These are phyloP conservation scores for Bovichtus variegatus DNA, from an alignment of 2,797 vertebrate species.

Conservation along the genomic window DNA sequence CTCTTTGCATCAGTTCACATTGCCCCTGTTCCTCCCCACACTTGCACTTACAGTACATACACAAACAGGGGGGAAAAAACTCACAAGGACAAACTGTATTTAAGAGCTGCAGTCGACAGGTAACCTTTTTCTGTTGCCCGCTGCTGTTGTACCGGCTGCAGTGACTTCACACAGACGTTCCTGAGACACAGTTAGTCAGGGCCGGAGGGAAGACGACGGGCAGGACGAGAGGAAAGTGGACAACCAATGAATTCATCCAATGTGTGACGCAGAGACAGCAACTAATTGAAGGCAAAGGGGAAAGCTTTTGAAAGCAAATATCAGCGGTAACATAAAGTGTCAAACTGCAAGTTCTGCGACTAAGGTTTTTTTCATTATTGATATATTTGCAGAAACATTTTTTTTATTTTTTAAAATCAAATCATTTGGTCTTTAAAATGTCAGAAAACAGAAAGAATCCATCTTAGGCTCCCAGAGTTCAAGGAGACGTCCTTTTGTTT, in stretches of 20 bases:
- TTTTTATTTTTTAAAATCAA: background rate
- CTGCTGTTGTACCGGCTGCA: slow-evolving; percentile 42
- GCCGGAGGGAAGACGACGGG: slow-evolving; percentile 36
- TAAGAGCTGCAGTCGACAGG: slow-evolving; percentile 69
- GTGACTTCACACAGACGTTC: slow-evolving; percentile 15
- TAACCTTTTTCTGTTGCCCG: slow-evolving; percentile 73
- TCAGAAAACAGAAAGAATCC: background rate
- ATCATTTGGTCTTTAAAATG: too few species aligned
- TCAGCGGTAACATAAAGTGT: background rate
- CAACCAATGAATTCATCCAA: slow-evolving; percentile 17
- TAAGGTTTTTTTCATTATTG: background rate
- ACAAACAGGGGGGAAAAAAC: slow-evolving; percentile 57
- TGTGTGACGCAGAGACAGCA: slow-evolving; percentile 19
- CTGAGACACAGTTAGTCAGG: slow-evolving; percentile 32
- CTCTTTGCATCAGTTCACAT: slow-evolving; percentile 78
- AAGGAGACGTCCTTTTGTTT: background rate
- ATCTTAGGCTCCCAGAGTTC: background rate
- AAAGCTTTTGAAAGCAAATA: background rate
- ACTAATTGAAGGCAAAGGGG: background rate
- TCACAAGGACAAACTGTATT: slow-evolving; percentile 57
- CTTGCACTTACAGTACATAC: slow-evolving; percentile 42
- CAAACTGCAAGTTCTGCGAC: background rate
- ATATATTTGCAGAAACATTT: background rate
- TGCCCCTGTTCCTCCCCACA: slow-evolving; percentile 40
- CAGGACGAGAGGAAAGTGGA: background rate